Base-by-base conservation (phyloP, 2,888 invertebrate genomes). In the Linnaemya vulpina region DNA sequence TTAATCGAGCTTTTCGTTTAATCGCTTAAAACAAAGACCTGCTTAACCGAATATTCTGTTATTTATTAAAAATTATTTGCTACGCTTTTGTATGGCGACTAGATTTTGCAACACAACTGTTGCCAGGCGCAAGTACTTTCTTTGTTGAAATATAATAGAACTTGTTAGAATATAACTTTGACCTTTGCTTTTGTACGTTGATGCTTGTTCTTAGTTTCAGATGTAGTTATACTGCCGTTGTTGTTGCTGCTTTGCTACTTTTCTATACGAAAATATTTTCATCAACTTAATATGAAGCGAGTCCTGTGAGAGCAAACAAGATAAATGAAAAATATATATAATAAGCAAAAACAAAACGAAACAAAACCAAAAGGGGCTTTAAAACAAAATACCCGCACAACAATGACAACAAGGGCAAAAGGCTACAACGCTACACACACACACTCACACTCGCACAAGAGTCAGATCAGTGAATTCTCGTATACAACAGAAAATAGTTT, bases 161-260 rank as follows among this genome's bases (percentile, higher is more conserved):
- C 43, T 67, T 76, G 65, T 78, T 76, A 79, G 67, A 73, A 84
- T 77, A 68, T 67, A 80, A 80, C 65, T 74, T 75, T 79, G 75
- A 78, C 86, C 83, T 83, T 83, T 86, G 40, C 62, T 74, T 17
- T 65, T 67, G 38, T 65, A 65, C 13, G 40, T 51, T 73, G 60
- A 60, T 67, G 46, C 8, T 53, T 40, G 40, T 53, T 82, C 43
- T 60, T 43, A 60, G 60, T 51, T 68, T 55, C 2, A 53, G 74
- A 25, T 77, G 71, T 77, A 22, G 17, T 70, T 70, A n/a, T n/a
- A n/a, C n/a, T 51, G 11, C 3, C 30, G n/a, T n/a, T n/a, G n/a
- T 30, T 76, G 46, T 82, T 70, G 30, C 60, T 49, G 20, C 40
- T 76, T 17, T 15, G 15, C 40, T 63, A 65, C 17, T 51, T 63